Evolutionary conservation across 2,888 invertebrate species (phyloP).

Genomic region (Synanthedon tipuliformis): DNA sequence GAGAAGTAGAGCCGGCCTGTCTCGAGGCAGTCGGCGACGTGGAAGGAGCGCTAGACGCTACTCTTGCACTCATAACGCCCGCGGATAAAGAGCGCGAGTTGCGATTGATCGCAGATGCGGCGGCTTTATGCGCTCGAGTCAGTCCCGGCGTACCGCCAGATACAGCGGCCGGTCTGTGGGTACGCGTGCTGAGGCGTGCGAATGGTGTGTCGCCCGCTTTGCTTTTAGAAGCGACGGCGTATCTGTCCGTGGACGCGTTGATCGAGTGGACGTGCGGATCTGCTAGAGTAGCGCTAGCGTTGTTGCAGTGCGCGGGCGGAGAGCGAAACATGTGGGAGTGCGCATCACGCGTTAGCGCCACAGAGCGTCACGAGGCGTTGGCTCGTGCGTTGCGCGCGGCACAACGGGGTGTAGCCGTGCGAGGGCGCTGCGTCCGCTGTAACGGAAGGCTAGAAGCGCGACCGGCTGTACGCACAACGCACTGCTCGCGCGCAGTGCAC

Average conservation of each 20-base stretch:
- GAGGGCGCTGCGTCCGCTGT: slow-evolving; percentile 41
- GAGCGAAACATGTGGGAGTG: slow-evolving; percentile 25
- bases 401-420: slow-evolving; percentile 37
- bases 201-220: slow-evolving; percentile 29
- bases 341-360: slow-evolving; percentile 23
- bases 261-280: slow-evolving; percentile 23
- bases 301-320: slow-evolving; percentile 10
- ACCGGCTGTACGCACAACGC: slow-evolving; percentile 31
- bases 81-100: slow-evolving; percentile 23
- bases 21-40: slow-evolving; percentile 54
- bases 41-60: slow-evolving; percentile 39
- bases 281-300: slow-evolving; percentile 26
- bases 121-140: slow-evolving; percentile 7
- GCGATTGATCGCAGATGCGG: slow-evolving; percentile 33
- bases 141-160: slow-evolving; percentile 3
- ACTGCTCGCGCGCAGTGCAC: slow-evolving; percentile 50
- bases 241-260: slow-evolving; percentile 31
- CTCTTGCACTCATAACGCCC: slow-evolving; percentile 25
- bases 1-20: slow-evolving; percentile 44
- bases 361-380: slow-evolving; percentile 28
- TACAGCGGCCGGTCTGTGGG: slow-evolving; percentile 3
- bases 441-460: slow-evolving; percentile 22
- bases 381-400: slow-evolving; percentile 37
- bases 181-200: slow-evolving; percentile 11
- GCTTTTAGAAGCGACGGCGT: slow-evolving; percentile 40